phyloP scores from a whole-genome alignment of 2,888 invertebrate species.

The Drosophila melanocephala region DNA sequence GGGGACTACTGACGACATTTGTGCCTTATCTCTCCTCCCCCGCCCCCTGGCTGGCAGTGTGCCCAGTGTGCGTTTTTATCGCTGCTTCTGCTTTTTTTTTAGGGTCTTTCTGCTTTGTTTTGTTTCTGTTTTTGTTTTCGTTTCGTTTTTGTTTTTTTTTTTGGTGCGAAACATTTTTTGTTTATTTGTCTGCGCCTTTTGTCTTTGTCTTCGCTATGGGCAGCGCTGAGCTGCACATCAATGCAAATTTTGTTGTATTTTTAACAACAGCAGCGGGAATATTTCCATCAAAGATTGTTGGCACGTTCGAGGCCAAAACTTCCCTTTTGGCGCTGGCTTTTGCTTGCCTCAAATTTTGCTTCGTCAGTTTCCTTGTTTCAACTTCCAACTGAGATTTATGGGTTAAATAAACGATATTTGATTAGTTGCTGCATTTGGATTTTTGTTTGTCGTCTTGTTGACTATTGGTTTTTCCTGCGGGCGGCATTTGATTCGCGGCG shows the following conservation, averaged over 20 bases:
- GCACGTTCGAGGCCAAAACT: conserved; percentile 61
- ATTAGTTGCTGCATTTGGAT: conserved; percentile 50
- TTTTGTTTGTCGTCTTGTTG: conserved; percentile 27
- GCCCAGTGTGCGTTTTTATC: conserved; percentile 43
- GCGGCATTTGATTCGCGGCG: conserved; percentile 44
- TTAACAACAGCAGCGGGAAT: conserved; percentile 11
- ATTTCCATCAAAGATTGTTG: conserved; percentile 50
- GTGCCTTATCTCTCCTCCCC: conserved; percentile 25
- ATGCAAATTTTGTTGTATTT: conserved; percentile 59
- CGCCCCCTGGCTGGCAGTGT: conserved; percentile 27
- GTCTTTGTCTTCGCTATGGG: conserved; percentile 57
- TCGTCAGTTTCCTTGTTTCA: conserved; percentile 32
- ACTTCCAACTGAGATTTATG: conserved; percentile 65
- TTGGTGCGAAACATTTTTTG: conserved; percentile 70
- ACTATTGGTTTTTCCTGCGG: conserved; percentile 44
- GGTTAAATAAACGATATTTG: conserved; percentile 79
- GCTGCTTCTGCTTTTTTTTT: conserved; percentile 10
- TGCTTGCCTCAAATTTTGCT: conserved; percentile 1
- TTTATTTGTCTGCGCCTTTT: conserved; percentile 57
- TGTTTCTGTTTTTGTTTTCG: conserved; percentile 34
- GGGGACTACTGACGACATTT: conserved; percentile 24
- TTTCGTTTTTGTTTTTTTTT: conserved; percentile 57
- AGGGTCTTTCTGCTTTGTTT: conserved; percentile 30
- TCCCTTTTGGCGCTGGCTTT: conserved; percentile 40
- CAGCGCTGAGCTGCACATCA: conserved; percentile 54